Conservation (phyloP, 2,888 invertebrate species). For the Pristionchus exspectatus region DNA sequence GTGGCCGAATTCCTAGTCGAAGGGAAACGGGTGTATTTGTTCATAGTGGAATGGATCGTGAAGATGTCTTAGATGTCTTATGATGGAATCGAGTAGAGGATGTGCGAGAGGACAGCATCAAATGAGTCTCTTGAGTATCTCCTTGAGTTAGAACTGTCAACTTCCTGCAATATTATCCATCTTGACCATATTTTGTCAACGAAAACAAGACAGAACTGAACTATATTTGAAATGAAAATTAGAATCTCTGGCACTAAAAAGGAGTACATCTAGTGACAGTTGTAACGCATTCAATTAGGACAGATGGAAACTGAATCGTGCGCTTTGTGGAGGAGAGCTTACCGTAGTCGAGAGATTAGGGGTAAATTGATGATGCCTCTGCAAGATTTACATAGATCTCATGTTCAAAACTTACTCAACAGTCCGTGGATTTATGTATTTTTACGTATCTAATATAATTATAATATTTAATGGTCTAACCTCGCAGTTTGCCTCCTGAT, state of each 20-base stretch:
- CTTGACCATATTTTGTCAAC: background rate
- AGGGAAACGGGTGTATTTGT: too few relatives aligned
- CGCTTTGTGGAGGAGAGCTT: background rate
- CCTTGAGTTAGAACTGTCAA: slow-evolving; percentile 47
- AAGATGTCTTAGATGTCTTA: background rate
- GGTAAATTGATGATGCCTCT: background rate
- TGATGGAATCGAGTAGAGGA: background rate
- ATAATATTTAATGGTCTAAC: background rate
- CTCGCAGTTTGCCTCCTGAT: slow-evolving; percentile 49
- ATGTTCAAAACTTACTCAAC: background rate
- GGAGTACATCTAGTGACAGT: background rate
- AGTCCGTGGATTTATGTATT: background rate
- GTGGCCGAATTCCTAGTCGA: too few relatives aligned
- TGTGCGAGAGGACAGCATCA: slow-evolving; percentile 9
- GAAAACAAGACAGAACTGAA: background rate
- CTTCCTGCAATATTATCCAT: background rate
- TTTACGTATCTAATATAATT: too few relatives aligned
- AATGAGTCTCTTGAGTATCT: slow-evolving; percentile 27
- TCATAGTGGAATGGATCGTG: slow-evolving; percentile 21
- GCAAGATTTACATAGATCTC: background rate
- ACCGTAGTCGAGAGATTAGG: background rate
- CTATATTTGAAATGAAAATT: background rate
- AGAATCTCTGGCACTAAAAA: background rate
- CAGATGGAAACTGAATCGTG: slow-evolving; percentile 9
- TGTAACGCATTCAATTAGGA: background rate